phyloP scores from a whole-genome alignment of 2,113 vertebrate genomes.

The Antechinus flavipes region DNA sequence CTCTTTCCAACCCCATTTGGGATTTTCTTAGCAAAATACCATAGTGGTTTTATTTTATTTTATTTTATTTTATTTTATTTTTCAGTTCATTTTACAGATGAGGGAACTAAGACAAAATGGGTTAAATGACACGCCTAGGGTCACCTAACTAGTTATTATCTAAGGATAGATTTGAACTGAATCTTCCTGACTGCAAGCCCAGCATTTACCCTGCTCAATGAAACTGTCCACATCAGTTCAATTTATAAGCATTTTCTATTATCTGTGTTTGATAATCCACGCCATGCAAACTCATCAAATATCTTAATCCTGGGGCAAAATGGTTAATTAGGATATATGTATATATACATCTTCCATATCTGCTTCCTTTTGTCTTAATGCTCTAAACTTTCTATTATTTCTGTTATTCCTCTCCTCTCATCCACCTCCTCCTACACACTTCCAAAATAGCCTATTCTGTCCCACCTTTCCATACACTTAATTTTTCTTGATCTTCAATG shows the following conservation, averaged over 20 bases:
- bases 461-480: not conserved
- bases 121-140: not conserved
- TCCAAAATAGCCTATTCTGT: not conserved
- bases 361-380: not conserved
- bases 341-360: not conserved
- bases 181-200: not conserved
- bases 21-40: not conserved
- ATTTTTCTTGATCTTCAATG: not conserved
- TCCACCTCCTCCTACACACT: not conserved
- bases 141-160: not conserved
- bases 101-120: not conserved
- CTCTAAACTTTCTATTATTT: not conserved
- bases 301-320: not conserved
- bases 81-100: not conserved
- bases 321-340: not conserved
- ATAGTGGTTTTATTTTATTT: not conserved
- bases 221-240: not conserved
- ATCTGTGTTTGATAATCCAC: not conserved
- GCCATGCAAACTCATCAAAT: not conserved
- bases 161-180: not conserved
- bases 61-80: not conserved
- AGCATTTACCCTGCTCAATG: not conserved
- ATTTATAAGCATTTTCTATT: not conserved
- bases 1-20: not conserved
- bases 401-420: not conserved